phyloP scores from a whole-genome alignment of 2,888 invertebrate genomes.

The Rotaria sp. region DNA sequence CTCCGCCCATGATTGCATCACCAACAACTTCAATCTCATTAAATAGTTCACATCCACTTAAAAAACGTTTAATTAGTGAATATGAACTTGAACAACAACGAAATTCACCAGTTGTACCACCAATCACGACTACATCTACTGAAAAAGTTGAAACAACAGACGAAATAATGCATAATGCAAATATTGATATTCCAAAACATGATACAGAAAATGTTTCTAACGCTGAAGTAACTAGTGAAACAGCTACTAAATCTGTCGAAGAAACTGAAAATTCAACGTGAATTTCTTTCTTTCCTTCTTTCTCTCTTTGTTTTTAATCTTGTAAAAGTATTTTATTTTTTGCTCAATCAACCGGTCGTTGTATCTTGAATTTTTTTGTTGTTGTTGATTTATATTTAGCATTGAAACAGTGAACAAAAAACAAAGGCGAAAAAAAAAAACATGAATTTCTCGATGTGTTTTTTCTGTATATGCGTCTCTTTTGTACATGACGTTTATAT shows the following conservation, averaged over 20 bases:
- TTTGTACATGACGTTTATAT: neutral
- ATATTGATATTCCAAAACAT: neutral
- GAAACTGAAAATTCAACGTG: neutral
- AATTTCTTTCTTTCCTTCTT: neutral
- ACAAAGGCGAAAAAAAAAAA: neutral
- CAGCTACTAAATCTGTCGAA: neutral
- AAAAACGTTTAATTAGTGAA: conserved; percentile 22
- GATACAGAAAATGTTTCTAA: neutral
- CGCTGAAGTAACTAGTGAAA: neutral
- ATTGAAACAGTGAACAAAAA: conserved; percentile 6
- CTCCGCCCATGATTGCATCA: neutral
- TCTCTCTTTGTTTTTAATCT: neutral
- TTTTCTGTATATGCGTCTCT: neutral
- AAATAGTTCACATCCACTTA: neutral
- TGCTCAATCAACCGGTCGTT: conserved; percentile 22
- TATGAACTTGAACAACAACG: conserved; percentile 29
- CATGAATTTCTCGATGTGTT: neutral
- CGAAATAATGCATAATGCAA: neutral
- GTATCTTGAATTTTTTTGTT: too few relatives aligned
- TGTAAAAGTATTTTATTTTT: conserved; percentile 3
- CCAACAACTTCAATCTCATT: neutral
- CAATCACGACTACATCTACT: too few relatives aligned
- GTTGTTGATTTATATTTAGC: neutral
- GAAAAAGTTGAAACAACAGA: neutral
- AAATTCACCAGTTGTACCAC: neutral